phyloP scores from a whole-genome alignment of 2,113 vertebrate genomes.

The Castor canadensis region DNA sequence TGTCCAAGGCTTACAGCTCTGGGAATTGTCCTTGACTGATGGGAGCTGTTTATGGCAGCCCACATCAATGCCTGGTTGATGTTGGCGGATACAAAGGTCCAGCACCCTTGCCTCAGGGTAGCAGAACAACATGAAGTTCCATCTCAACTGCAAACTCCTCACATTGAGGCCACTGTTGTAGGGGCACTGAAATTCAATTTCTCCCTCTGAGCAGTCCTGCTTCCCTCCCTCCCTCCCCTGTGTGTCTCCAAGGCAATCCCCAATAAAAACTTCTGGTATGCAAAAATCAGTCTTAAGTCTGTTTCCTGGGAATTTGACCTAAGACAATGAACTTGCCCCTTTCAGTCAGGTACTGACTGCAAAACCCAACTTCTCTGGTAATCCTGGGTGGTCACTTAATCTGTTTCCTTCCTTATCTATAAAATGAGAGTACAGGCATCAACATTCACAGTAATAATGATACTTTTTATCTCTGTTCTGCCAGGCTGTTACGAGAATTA shows the following conservation, averaged over 20 bases:
- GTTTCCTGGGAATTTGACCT: not conserved
- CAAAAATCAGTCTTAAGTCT: not conserved
- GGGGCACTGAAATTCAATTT: not conserved
- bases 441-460: not conserved
- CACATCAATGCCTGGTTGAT: not conserved
- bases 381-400: not conserved
- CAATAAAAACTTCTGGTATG: not conserved
- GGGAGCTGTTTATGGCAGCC: not conserved
- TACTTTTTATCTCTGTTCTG: not conserved
- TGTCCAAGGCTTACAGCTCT: not conserved
- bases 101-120: not conserved
- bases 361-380: not conserved
- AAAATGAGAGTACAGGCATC: not conserved
- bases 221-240: not conserved
- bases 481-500: not conserved
- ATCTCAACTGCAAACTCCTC: not conserved
- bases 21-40: not conserved
- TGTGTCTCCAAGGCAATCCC: too few species aligned
- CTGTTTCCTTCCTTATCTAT: not conserved
- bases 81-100: not conserved
- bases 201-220: not conserved
- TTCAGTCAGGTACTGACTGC: not conserved
- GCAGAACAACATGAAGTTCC: not conserved
- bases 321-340: not conserved
- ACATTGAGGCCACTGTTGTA: not conserved